Conservation (phyloP, 2,113 vertebrate genomes). For the Engystomops pustulosus region DNA sequence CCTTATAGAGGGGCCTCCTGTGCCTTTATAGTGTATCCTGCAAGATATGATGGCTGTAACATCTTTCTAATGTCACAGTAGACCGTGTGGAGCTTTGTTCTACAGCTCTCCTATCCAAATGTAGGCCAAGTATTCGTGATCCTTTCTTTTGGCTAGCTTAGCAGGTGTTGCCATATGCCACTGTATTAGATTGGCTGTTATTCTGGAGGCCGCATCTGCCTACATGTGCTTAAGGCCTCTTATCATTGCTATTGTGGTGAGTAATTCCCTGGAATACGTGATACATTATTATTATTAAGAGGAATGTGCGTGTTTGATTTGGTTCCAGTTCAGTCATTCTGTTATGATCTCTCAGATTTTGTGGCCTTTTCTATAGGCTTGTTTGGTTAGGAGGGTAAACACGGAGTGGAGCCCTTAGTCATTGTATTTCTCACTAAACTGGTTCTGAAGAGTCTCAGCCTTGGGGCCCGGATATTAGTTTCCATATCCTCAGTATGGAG, state of each 20-base stretch:
- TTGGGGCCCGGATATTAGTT: neutral
- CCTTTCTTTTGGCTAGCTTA: slow-evolving; percentile 57
- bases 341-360: neutral
- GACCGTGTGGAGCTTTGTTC: slow-evolving; percentile 18
- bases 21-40: too few relatives aligned
- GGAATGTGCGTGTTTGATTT: neutral
- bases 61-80: neutral
- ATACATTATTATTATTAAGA: neutral
- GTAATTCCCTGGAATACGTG: neutral
- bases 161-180: slow-evolving; percentile 55
- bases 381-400: neutral
- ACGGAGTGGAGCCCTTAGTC: neutral
- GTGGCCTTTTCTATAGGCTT: neutral
- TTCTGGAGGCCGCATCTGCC: slow-evolving; percentile 9
- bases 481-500: neutral
- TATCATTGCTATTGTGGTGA: neutral
- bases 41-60: too few relatives aligned
- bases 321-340: neutral
- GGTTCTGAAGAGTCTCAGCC: neutral
- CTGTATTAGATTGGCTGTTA: slow-evolving; percentile 21
- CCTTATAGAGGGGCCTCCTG: too few relatives aligned
- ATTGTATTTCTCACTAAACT: neutral
- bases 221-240: slow-evolving; percentile 16
- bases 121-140: slow-evolving; percentile 51
- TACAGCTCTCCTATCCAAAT: slow-evolving; percentile 23